Evolutionary conservation across 2,888 invertebrate species (phyloP), one percentile per base, ranked within the genome.

Genomic region (Vesta saturnalis): DNA sequence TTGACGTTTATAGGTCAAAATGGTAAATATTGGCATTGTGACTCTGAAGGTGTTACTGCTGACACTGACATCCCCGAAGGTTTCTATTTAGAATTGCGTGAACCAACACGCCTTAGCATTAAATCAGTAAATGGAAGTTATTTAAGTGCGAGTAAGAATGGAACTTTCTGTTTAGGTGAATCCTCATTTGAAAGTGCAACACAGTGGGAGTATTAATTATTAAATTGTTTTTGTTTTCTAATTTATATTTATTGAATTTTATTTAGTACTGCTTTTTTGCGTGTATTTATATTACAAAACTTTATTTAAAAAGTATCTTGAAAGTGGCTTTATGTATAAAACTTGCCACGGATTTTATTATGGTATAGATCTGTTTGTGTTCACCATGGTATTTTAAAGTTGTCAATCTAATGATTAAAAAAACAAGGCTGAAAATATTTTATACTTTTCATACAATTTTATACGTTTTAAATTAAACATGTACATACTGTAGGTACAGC

Each of bases 1-100:
- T 56, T 15, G 2, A 1, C 15, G 15, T 6, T 64, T 49, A 1
- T 19, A 95, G 95, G 95, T 75, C 92, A 93, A 83, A 96, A 94
- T 85, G 94, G 94, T 79, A 95, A 95, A 83, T 98, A 96, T 86
- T 97, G 97, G 96, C 92, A 94, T 83, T 92, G 94, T 62, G 94
- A 94, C 82, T 91, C 92, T 77, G 97, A 97, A 83, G 89, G 92
- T 62, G 92, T 97, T 64, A 89, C 91, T 35, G 94, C 95, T 68
- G 97, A 96, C 84, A 90, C 93, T 21, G 95, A 95, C 79, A 83
- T 87, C 16, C 92, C 95, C 15, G 91, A 92, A 78, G 94, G 94
- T 60, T 97, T 97, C 88, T 93, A 93, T 83, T 88, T 98, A 79
- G 97, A 97, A 87, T 88, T 98, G 79, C 91, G 95, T 76, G 96